Base-by-base conservation (phyloP, 2,888 invertebrate genomes). In the Pristionchus entomophagus region DNA sequence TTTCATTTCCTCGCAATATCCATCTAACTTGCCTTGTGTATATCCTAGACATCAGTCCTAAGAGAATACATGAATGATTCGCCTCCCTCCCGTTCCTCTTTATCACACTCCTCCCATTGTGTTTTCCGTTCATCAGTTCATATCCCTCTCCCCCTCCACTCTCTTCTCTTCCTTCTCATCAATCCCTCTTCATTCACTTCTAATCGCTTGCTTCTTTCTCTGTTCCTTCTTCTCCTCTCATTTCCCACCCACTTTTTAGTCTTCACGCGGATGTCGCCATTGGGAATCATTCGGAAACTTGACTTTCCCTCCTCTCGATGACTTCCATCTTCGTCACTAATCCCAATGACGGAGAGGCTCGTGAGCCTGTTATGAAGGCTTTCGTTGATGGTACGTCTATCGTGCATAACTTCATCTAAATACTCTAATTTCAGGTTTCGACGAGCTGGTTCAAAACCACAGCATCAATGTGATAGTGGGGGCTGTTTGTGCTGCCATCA, bases 401-500 rank as follows among this genome's bases (percentile, higher is more conserved):
- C 19, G n/a, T 56, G 17, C 17, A n/a, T 22, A 56, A 8, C 10
- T 17, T 56, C 8, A 22, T 56, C 56, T 56, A 22, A 56, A n/a
- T 5, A 22, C n/a, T 8, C 38, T 35, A 6, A 26, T 35, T 82
- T 3, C 49, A 85, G 85, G 85, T 35, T 73, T 85, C 49, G 80
- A 80, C 29, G 85, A 53, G 26, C 32, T 85, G 10, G 62, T 85
- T 29, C 53, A 29, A 14, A 85, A 85, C 35, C 85, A 85, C 62
- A 78, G n/a, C n/a, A 35, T 85, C 45, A 85, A 85, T 80, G 45
- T 80, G 22, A 45, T 78, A 1, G 80, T 85, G 56, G 85, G 85
- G 77, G 49, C 85, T 5, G 22, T 85, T 4, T 85, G 85, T 56
- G 56, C 73, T 1, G 35, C 77, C 14, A 85, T 85, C 51, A 85